A percentile compares a stretch with the other conserved stretches of the same genome.
These are phyloP conservation scores for Lathamus discolor DNA, from an alignment of 2,113 vertebrate species.

Conservation along the genomic window DNA sequence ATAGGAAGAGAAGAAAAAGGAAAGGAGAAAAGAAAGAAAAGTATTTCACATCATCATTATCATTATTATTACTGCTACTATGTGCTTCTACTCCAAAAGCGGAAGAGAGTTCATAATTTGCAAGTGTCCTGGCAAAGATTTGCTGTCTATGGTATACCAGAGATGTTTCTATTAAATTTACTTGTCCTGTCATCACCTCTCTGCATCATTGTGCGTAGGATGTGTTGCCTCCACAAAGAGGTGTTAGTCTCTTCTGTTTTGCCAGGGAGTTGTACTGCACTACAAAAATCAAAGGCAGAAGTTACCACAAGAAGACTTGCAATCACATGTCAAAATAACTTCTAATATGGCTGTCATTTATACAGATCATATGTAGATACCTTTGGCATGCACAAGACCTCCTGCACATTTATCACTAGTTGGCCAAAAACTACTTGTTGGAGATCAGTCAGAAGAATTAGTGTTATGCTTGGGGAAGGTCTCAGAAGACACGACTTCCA, in stretches of 20 bases:
- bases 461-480: background rate
- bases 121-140: background rate
- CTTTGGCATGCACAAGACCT: background rate
- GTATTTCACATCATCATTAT: background rate
- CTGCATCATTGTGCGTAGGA: background rate
- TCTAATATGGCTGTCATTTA: background rate
- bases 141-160: background rate
- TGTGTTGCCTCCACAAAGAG: background rate
- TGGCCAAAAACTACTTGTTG: background rate
- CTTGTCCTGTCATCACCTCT: background rate
- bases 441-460: background rate
- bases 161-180: background rate
- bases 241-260: background rate
- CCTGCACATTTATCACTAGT: background rate
- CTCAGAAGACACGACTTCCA: background rate
- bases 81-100: background rate
- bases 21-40: background rate
- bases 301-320: background rate
- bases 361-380: background rate
- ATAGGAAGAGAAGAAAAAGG: background rate
- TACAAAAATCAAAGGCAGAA: background rate
- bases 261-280: background rate
- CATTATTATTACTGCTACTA: background rate
- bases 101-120: background rate
- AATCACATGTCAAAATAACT: background rate